Base-by-base conservation (phyloP, 2,797 vertebrate species). In the Melanotaenia parkinsoni region DNA sequence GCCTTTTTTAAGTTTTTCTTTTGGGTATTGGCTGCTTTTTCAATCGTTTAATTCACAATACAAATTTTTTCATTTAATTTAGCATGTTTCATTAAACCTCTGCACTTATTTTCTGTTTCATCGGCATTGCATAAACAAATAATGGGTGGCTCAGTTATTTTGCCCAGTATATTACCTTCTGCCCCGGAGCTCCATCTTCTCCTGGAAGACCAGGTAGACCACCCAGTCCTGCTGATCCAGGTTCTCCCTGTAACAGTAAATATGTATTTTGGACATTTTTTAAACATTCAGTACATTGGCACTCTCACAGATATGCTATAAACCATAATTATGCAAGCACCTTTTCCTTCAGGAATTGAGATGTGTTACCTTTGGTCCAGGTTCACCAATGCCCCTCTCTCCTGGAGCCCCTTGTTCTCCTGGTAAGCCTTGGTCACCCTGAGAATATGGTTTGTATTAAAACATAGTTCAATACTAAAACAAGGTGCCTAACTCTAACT, bases 191-290 rank as follows among this genome's bases (percentile, higher is more conserved):
- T 50, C 96, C 97, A 63, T 97, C 96, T 80, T 98, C 96, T 85
- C 97, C 96, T 61, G 97, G 97, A 86, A 97, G 95, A 80, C 96
- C 96, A 56, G 95, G 96, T 51, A 97, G 86, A 20, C 96, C 96
- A 70, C 94, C 93, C 8, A 96, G 77, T 82, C 97, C 97, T 82
- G 92, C 76, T 77, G 93, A 60, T 62, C 97, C 96, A 78, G 95
- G 95, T 33, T 97, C 96, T 75, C 96, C 96, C 97, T 98, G 76
- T 72, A 65, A 88, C 33, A 80, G 16, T 22, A 76, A 1, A 77
- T 62, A 18, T 35, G 13, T 4, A 35, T 47, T 59, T 30, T 26
- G 1, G 7, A 5, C 16, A 62, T 37, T 63, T 66, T 77, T 33
- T 10, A 57, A 69, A 5, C 20, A 71, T 51, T 64, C 8, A 22